Percentiles rank a stretch among this genome's conserved stretches.
Conservation (phyloP, 1,140 invertebrate species). For the Cataglyphis hispanica region DNA sequence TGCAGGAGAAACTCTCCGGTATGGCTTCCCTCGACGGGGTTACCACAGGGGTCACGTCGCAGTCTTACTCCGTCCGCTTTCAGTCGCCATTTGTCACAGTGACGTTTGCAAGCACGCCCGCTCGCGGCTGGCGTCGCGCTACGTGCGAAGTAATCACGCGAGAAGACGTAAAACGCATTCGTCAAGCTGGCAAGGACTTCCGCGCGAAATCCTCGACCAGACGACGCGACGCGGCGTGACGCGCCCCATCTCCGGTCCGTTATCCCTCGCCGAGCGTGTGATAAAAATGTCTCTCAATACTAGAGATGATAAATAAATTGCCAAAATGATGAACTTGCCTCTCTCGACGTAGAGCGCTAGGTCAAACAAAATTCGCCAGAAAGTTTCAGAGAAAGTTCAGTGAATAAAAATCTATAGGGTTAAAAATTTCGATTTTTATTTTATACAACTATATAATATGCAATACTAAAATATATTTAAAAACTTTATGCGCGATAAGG, state of each 20-base stretch:
- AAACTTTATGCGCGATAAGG: too few relatives aligned
- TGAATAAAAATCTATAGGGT: too few relatives aligned
- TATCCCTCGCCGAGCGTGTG: conserved; percentile 29
- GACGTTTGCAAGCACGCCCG: conserved; percentile 78
- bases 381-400: too few relatives aligned
- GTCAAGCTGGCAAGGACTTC: conserved; percentile 75
- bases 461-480: too few relatives aligned
- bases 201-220: conserved; percentile 70
- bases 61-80: conserved; percentile 69
- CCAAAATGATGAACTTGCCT: not conserved
- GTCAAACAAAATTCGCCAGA: too few relatives aligned
- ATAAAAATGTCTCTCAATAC: conserved; percentile 50
- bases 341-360: not conserved
- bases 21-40: conserved; percentile 59
- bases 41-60: conserved; percentile 69
- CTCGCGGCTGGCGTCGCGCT: conserved; percentile 72
- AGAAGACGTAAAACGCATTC: conserved; percentile 82
- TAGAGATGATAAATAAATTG: conserved; percentile 62
- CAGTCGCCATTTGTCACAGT: conserved; percentile 78
- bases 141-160: conserved; percentile 69
- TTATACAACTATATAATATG: too few relatives aligned
- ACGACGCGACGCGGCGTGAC: conserved; percentile 11
- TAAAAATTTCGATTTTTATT: too few relatives aligned
- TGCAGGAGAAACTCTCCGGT: conserved; percentile 50
- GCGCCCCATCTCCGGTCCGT: not conserved